Evolutionary conservation across 1,140 invertebrate genomes (phyloP), one percentile per base, ranked within the genome.

Genomic region (Notospermus geniculatus): DNA sequence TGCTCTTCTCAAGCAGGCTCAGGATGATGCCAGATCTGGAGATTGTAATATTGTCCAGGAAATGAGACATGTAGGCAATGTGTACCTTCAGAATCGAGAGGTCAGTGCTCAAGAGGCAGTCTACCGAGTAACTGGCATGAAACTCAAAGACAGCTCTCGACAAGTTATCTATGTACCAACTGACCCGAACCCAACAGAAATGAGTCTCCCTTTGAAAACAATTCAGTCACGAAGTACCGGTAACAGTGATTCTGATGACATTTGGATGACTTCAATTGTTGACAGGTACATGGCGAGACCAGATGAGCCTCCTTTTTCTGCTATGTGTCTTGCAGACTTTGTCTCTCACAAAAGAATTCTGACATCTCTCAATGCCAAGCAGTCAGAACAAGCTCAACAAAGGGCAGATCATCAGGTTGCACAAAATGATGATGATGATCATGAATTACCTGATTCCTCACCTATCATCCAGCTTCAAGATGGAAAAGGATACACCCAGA

Each of bases 281-380:
- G 59, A 65, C n/a, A 54, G 55, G n/a, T 62, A 65, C 29, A 28
- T 54, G 41, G 56, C 43, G 4, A 23, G 64, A 54, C 64, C 59
- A 22, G 27, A 54, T 9, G 55, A 53, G 30, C 11, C 45, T 1
- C n/a, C 30, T 13, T 62, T 66, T 59, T 13, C 61, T 4, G 23
- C 41, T 11, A 59, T 66, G 59, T 67, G 65, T 59, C n/a, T 63
- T 15, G 65, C 61, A n/a, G 41, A 29, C 29, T 66, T 66, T 54
- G 62, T 52, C 32, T 59, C 65, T 17, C 43, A 60, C 19, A 63
- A 57, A 30, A 50, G 61, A 23, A 46, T 63, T 32, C 22, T 66
- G 13, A 32, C 60, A 55, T 17, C n/a, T 4, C 4, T 4, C 5
- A 7, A 36, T 36, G 32, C 32, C 32, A 36, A 36, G 32, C 32